phyloP scores from a whole-genome alignment of 2,888 invertebrate species.

The Oegoconia quadripuncta region DNA sequence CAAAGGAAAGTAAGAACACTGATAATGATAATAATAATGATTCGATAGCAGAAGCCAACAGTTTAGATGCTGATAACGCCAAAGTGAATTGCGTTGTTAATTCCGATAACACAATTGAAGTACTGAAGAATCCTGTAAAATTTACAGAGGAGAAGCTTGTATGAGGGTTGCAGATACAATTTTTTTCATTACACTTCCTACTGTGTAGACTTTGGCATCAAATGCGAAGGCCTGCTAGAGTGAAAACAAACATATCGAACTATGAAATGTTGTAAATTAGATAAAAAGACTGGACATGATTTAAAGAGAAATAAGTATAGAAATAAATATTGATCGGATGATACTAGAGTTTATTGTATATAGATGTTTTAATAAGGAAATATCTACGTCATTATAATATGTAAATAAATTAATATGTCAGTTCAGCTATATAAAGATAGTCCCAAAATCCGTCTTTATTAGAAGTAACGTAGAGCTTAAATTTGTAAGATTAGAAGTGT shows the following conservation, averaged over 20 bases:
- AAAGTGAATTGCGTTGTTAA: constrained; percentile 37
- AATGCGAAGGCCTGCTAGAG: constrained; percentile 30
- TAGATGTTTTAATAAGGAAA: no score
- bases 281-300: constrained; percentile 49
- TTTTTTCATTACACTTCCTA: constrained; percentile 47
- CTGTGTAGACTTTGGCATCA: constrained; percentile 42
- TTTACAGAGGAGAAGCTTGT: constrained; percentile 73
- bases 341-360: constrained; percentile 24
- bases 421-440: constrained; percentile 33
- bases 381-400: constrained; percentile 30
- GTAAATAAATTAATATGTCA: constrained; percentile 20
- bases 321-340: constrained; percentile 19
- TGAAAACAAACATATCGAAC: constrained; percentile 49
- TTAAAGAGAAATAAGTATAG: constrained; percentile 21
- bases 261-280: constrained; percentile 49
- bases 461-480: constrained; percentile 24
- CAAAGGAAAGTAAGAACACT: constrained; percentile 27
- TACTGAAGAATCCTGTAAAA: constrained; percentile 54
- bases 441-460: constrained; percentile 46
- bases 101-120: constrained; percentile 37
- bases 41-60: constrained; percentile 31
- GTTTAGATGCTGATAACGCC: constrained; percentile 31
- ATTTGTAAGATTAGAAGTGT: no score
- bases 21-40: constrained; percentile 62
- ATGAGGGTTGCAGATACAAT: constrained; percentile 56